Evolutionary conservation across 2,113 vertebrate species (phyloP).

Genomic region (Bos indicus): DNA sequence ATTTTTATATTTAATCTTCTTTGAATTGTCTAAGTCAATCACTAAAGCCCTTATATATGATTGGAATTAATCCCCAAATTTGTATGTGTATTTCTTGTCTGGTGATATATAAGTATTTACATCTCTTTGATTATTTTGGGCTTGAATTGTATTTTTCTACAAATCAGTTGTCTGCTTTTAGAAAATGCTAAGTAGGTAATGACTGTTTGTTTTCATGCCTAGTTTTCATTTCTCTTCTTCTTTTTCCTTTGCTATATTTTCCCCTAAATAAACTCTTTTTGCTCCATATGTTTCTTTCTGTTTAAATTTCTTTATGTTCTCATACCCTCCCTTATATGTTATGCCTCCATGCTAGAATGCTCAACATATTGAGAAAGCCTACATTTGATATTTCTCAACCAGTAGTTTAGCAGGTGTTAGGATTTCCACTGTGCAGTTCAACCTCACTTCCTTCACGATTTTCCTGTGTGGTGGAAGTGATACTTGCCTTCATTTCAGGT

Average conservation of each 20-base stretch:
- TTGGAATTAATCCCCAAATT: background rate
- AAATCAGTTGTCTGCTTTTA: background rate
- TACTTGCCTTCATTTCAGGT: background rate
- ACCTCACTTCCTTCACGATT: conserved; percentile 2
- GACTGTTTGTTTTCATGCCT: background rate
- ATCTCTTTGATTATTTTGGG: background rate
- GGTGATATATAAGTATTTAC: background rate
- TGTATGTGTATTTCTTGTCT: background rate
- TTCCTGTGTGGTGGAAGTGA: background rate
- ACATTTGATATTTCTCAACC: background rate
- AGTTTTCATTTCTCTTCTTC: background rate
- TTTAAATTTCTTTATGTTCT: background rate
- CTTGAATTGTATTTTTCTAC: background rate
- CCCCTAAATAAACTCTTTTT: background rate
- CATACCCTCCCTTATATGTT: background rate
- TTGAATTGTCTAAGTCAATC: background rate
- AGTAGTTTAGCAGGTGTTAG: background rate
- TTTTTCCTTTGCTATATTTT: background rate
- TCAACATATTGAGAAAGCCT: background rate
- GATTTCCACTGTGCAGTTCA: conserved; percentile 14
- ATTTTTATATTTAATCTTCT: background rate
- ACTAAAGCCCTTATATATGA: background rate
- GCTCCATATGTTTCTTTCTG: background rate
- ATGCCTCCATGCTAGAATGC: background rate
- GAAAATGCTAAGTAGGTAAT: background rate